Base-by-base conservation (phyloP, 2,797 vertebrate species). In the Spondyliosoma cantharus region DNA sequence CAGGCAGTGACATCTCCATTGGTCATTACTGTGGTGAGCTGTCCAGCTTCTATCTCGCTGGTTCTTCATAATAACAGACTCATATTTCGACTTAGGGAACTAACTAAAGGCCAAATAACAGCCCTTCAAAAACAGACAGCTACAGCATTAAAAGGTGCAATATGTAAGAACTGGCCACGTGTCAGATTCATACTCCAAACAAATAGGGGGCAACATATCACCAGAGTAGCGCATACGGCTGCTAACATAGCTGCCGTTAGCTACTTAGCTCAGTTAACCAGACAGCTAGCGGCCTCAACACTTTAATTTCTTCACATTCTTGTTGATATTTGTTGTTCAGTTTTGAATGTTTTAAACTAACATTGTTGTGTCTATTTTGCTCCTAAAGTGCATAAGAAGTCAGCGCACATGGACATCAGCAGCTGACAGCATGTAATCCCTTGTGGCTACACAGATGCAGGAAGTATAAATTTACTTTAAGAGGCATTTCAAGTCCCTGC, bases 1-100 rank as follows among this genome's bases (percentile, higher is more conserved):
- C 74, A 80, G 77, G 58, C 83, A 61, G 80, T 58, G 83, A 83
- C 85, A 80, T 88, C 87, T 81, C 85, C 74, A 63, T 60, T 56
- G 73, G 70, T 76, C 80, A 84, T 24, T 48, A 24, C 64, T 50
- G 73, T 8, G 9, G 49, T 17, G 65, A 83, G 83, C 73, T 69
- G n/a, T 54, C 27, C 49, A 42, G 58, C 17, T 9, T 82, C 65
- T 54, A 29, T 71, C 70, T 25, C 57, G n/a, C n/a, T 65, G 45
- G 48, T 59, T 76, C 43, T 72, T 53, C 32, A 37, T 53, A 59
- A 74, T 27, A 60, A 64, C 20, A 27, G 49, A 7, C 2, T 50
- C 48, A 4, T 45, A 27, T 49, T 67, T 73, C 27, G 13, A 60
- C 50, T 78, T 11, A 7, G 58, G 37, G 37, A 8, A 7, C 13